These are phyloP conservation scores for Drosophila simulans DNA, from an alignment of 1,140 invertebrate genomes.

Conservation along the genomic window DNA sequence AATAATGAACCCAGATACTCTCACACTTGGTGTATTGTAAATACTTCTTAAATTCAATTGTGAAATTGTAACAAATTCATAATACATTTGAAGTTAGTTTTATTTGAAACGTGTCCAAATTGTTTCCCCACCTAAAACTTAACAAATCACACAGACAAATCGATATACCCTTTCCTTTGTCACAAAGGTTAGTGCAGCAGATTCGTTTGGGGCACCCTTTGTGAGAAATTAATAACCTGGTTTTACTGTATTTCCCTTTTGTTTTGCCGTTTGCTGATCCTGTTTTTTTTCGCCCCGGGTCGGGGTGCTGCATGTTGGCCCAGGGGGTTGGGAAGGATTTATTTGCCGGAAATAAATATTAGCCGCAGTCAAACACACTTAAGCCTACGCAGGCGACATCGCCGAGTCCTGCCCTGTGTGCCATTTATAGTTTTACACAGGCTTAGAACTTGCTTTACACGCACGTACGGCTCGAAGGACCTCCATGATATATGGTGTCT, in stretches of 20 bases:
- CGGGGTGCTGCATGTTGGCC: conserved; percentile 22
- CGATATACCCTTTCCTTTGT: conserved; percentile 28
- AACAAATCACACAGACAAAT: not conserved
- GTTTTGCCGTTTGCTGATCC: conserved; percentile 47
- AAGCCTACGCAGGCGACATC: conserved; percentile 64
- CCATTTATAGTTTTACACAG: conserved; percentile 82
- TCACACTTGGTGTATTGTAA: too few relatives aligned
- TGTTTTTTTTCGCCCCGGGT: conserved; percentile 16
- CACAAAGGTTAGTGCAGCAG: conserved; percentile 20
- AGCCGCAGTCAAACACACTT: conserved; percentile 83
- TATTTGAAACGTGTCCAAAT: too few relatives aligned
- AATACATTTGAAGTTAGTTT: too few relatives aligned
- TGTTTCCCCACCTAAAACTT: too few relatives aligned
- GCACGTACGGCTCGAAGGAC: conserved; percentile 52
- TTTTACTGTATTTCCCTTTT: conserved; percentile 58
- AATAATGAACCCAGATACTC: not conserved
- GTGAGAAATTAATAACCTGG: conserved; percentile 83
- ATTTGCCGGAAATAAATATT: conserved; percentile 84
- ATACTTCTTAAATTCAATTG: too few relatives aligned
- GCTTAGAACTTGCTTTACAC: conserved; percentile 80
- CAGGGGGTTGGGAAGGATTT: conserved; percentile 67
- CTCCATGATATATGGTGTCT: conserved; percentile 39
- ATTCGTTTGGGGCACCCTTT: conserved; percentile 39
- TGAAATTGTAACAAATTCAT: too few relatives aligned
- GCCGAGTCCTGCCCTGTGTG: conserved; percentile 40